Evolutionary conservation across 2,113 vertebrate species (phyloP).

Genomic region (Danionella cerebrum): DNA sequence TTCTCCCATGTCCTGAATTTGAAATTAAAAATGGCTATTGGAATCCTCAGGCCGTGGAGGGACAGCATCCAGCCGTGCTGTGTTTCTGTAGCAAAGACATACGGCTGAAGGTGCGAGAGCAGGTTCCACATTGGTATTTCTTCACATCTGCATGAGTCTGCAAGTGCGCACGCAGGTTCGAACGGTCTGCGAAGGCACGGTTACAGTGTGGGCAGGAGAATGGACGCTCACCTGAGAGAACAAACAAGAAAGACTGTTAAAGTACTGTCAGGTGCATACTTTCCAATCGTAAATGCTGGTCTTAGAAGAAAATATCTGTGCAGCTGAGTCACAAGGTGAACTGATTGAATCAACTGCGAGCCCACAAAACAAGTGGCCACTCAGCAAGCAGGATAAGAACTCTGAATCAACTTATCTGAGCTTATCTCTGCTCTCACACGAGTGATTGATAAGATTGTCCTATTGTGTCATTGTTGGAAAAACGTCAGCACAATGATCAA

Average conservation of each 20-base stretch:
- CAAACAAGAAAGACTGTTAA: not conserved
- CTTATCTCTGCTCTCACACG: slow-evolving; percentile 28
- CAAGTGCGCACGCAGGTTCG: slow-evolving; percentile 93
- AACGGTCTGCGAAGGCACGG: slow-evolving; percentile 92
- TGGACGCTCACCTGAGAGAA: slow-evolving; percentile 79
- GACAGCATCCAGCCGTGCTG: slow-evolving; percentile 79
- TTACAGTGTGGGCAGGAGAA: slow-evolving; percentile 95
- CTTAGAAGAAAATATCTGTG: not conserved
- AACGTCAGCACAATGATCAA: slow-evolving; percentile 60
- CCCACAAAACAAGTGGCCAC: slow-evolving; percentile 48
- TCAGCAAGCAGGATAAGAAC: slow-evolving; percentile 47
- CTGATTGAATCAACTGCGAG: slow-evolving; percentile 54
- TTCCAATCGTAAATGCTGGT: not conserved
- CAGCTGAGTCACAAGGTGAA: slow-evolving; percentile 42
- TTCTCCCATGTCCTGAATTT: not conserved
- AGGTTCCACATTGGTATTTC: slow-evolving; percentile 89
- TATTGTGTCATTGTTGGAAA: slow-evolving; percentile 42
- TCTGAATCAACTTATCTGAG: slow-evolving; percentile 46
- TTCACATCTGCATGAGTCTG: slow-evolving; percentile 96
- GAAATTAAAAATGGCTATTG: not conserved
- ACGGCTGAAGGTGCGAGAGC: slow-evolving; percentile 91
- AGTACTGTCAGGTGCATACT: not conserved
- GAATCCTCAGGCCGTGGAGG: slow-evolving; percentile 55
- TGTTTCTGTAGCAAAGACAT: slow-evolving; percentile 96
- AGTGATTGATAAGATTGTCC: slow-evolving; percentile 50